Base-by-base conservation (phyloP, 2,797 vertebrate genomes). In the Cuculus canorus region DNA sequence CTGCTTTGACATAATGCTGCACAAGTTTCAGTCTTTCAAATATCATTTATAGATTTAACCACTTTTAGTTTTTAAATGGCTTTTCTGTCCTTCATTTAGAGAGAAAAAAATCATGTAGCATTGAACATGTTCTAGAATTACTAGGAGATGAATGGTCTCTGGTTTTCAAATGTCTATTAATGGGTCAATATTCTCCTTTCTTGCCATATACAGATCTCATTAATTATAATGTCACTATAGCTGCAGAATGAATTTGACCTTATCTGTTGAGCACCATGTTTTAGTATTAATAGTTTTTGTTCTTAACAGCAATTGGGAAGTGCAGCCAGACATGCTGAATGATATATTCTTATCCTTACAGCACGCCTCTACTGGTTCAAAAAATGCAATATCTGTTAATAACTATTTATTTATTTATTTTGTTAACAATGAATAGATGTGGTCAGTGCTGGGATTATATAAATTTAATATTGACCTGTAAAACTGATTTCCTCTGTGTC, bases 221-320 rank as follows among this genome's bases (percentile, higher is more conserved):
- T 95, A 93, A 97, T 96, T 94, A 92, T 52, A 88, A 72, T 81
- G 69, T 91, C 75, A 69, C 81, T 81, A 65, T 0, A 83, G 84
- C 73, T 79, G 65, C 69, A 86, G 87, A 96, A 96, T 87, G 84
- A 92, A 89, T 95, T 96, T 96, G 95, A 96, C 95, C 94, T 94
- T 88, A 92, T 68, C 79, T 7, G 0, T 53, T 57, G 48, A 96
- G 84, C 68, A 86, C 53, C 22, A 17, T 93, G 76, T 91, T 91
- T 90, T 81, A 89, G 53, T 69, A 92, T 94, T 93, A 95, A 92
- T 90, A 86, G 82, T 86, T 96, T 95, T 92, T 92, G 79, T 88
- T 92, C 86, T 92, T 88, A 92, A 87, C 45, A 89, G 92, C 91
- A 79, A 72, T 56, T 78, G 91, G 72, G 76, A 94, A 95, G 91